Evolutionary conservation across 2,797 vertebrate genomes (phyloP), one percentile per base, ranked within the genome.

Genomic region (Allenopithecus nigroviridis): DNA sequence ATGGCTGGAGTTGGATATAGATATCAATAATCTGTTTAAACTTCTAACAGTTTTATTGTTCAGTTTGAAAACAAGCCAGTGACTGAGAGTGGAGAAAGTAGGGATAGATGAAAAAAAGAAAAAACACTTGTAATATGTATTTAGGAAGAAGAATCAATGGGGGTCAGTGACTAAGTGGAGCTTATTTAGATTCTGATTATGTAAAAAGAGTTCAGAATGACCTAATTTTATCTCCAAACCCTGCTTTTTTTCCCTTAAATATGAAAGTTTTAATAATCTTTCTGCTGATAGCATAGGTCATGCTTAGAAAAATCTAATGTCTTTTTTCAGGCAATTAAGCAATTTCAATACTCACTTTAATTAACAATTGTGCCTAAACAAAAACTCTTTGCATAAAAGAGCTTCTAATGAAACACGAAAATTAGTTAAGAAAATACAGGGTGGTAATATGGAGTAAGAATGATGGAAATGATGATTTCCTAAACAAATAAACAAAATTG

Each of bases 401-500:
- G 81, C 0, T 88, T 89, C 96, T 89, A 81, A 95, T 83, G 96
- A 80, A 98, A 91, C 81, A 72, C 30, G 64, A 79, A 30, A 91
- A 94, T 81, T 94, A 95, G 78, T 48, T 84, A 46, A 72, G 61
- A 94, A 93, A 98, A 98, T 76, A 28, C 16, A 95, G 46, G 7
- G 16, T 55, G 7, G 43, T 80, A 83, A 80, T 76, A 36, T 16
- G 30, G 68, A 89, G n/a, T 94, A 94, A 97, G 72, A 95, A 97
- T 70, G 33, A 93, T 74, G 61, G 53, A 30, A 48, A 0, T 46
- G 72, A 93, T 39, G 33, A 84, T 97, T 96, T 75, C 91, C 39
- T 96, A 90, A 96, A 96, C 78, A 98, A 97, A 98, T 89, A 95
- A 98, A 98, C 74, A 97, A 93, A 93, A 91, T 74, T 96, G 91